phyloP scores from a whole-genome alignment of 2,888 invertebrate species.

The Drosophila greeni region DNA sequence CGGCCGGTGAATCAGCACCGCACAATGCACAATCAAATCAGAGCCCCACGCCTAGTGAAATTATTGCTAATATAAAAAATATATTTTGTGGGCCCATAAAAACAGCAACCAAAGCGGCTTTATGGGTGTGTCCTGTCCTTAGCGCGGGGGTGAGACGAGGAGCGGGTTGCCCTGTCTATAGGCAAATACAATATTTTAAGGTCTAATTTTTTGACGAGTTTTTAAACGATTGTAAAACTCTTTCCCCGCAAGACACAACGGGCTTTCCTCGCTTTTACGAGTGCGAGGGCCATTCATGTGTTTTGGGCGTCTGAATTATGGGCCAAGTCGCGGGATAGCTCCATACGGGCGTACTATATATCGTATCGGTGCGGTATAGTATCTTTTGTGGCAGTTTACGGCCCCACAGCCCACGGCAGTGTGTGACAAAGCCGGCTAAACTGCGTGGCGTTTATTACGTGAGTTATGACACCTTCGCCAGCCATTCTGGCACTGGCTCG shows the following conservation, averaged over 20 bases:
- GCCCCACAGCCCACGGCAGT: slow-evolving; percentile 46
- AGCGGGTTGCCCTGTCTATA: slow-evolving; percentile 47
- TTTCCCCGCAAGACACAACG: slow-evolving; percentile 51
- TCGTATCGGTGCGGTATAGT: slow-evolving; percentile 13
- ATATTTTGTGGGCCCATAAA: slow-evolving; percentile 74
- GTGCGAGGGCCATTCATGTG: slow-evolving; percentile 59
- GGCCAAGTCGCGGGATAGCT: slow-evolving; percentile 55
- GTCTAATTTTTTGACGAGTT: slow-evolving; percentile 78
- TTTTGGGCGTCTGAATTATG: slow-evolving; percentile 68
- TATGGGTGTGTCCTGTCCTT: slow-evolving; percentile 31
- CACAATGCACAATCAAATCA: slow-evolving; percentile 41
- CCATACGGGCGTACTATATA: slow-evolving; percentile 21
- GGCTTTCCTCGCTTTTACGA: slow-evolving; percentile 59
- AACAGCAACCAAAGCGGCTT: slow-evolving; percentile 26
- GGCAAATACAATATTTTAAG: slow-evolving; percentile 74
- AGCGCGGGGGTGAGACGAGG: slow-evolving; percentile 6
- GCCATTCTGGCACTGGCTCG: slow-evolving; percentile 28
- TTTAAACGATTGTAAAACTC: slow-evolving; percentile 79
- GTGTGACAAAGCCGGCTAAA: slow-evolving; percentile 56
- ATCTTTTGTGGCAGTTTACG: slow-evolving; percentile 51
- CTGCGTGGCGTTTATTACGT: slow-evolving; percentile 58
- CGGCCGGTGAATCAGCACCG: slow-evolving; percentile 52
- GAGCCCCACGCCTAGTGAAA: slow-evolving; percentile 59
- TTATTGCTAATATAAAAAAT: slow-evolving; percentile 75
- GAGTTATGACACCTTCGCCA: slow-evolving; percentile 60